A percentile compares a stretch with the other conserved stretches of the same genome.
Evolutionary conservation across 2,888 invertebrate genomes (phyloP).

Genomic region (Callinectes sapidus): DNA sequence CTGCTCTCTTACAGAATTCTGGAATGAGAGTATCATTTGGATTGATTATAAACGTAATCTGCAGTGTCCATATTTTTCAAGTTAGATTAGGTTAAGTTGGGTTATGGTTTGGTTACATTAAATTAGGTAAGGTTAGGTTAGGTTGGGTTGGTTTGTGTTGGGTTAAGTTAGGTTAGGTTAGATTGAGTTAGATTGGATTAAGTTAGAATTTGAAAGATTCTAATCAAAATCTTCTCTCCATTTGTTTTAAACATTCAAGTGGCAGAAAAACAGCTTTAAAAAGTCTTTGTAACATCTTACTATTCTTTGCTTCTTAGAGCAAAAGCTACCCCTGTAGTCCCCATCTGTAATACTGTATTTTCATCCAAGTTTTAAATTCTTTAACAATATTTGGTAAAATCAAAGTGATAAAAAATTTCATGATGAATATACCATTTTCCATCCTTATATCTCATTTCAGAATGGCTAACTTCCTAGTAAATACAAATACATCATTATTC

Average conservation of each 20-base stretch:
- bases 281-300: background rate
- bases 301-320: background rate
- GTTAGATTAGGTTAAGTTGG: no score
- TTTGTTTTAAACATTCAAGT: background rate
- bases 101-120: no score
- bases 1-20: constrained; percentile 92
- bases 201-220: background rate
- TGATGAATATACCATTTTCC: background rate
- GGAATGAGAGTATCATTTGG: constrained; percentile 69
- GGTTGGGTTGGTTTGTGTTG: no score
- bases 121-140: no score
- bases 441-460: background rate
- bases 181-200: no score
- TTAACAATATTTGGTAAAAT: background rate
- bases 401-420: background rate
- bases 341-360: background rate
- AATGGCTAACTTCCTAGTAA: background rate
- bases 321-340: background rate
- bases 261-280: background rate
- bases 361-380: background rate
- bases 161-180: no score
- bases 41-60: background rate
- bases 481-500: background rate
- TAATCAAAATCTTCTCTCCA: background rate
- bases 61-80: background rate